Conservation (phyloP, 1,140 invertebrate genomes). For the Philotrypesis tridentata region DNA sequence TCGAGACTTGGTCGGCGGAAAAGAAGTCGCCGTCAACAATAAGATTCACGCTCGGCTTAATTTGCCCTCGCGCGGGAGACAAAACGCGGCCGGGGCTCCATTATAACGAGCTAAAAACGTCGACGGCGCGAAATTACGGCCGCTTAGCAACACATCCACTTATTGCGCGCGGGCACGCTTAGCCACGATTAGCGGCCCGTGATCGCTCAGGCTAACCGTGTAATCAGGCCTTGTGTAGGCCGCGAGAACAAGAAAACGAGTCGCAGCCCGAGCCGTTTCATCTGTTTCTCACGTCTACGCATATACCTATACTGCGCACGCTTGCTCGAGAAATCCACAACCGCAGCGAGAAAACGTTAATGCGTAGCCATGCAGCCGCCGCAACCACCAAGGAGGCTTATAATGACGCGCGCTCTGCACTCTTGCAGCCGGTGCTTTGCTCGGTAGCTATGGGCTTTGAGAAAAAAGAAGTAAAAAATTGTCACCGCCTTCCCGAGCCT, state of each 20-base stretch:
- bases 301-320: neutral
- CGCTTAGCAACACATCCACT: slow-evolving; percentile 11
- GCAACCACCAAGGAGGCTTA: neutral
- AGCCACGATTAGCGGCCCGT: neutral
- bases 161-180: neutral
- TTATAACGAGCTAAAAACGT: neutral
- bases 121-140: neutral
- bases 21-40: neutral
- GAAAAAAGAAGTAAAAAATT: neutral
- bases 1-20: neutral
- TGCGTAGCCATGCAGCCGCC: neutral
- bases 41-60: neutral
- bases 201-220: slow-evolving; percentile 1
- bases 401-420: neutral
- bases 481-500: neutral
- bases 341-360: slow-evolving; percentile 15
- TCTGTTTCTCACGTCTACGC: neutral
- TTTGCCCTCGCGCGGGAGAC: neutral
- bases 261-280: neutral
- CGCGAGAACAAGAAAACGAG: neutral
- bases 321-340: neutral
- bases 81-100: neutral
- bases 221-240: neutral
- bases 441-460: neutral
- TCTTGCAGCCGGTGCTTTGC: neutral